phyloP scores from a whole-genome alignment of 2,797 vertebrate species.

The Pristis pectinata region DNA sequence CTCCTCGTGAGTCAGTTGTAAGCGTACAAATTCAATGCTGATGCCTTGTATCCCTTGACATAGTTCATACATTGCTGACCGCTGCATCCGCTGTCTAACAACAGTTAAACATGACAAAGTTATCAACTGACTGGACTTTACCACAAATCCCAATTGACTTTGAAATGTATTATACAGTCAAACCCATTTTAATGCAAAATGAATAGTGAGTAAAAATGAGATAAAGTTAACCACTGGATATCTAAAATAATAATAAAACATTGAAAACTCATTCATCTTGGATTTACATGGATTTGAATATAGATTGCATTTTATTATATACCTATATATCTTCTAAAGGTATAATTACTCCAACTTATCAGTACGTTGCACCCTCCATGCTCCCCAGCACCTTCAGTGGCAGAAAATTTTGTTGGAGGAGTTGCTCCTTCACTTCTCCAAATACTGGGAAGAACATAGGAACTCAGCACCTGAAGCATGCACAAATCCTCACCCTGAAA shows the following conservation, averaged over 20 bases:
- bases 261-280: background rate
- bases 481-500: background rate
- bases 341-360: background rate
- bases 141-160: background rate
- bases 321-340: background rate
- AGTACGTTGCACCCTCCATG: no score
- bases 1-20: constrained; percentile 94
- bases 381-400: background rate
- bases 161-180: background rate
- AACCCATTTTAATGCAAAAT: background rate
- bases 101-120: background rate
- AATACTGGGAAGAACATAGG: background rate
- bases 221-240: background rate
- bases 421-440: background rate
- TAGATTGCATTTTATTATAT: background rate
- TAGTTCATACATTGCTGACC: constrained; percentile 96
- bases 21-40: constrained; percentile 89
- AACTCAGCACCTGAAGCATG: background rate
- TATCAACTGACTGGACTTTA: background rate
- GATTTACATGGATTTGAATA: background rate
- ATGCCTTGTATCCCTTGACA: constrained; percentile 97
- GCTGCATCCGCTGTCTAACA: constrained; percentile 83
- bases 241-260: background rate
- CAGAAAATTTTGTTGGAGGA: background rate
- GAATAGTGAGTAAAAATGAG: background rate